Base-by-base conservation (phyloP, 2,113 vertebrate species). In the Rhodinocichla rosea region DNA sequence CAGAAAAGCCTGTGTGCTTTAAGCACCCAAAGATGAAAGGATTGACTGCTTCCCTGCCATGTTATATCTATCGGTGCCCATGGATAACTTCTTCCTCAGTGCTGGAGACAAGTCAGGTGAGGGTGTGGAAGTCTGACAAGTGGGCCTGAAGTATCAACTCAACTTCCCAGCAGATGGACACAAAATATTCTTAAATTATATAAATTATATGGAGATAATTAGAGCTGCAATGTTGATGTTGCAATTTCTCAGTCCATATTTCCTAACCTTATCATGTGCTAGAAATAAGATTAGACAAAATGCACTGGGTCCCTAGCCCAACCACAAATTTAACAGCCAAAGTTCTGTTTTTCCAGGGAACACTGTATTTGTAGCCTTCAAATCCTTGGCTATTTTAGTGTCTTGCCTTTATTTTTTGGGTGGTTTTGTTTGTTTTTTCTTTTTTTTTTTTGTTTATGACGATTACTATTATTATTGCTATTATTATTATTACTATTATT, bases 31-130 rank as follows among this genome's bases (percentile, higher is more conserved):
- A 35, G 20, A 57, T 47, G 3, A 40, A n/a, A 40, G 23, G 7
- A 32, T n/a, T 44, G 40, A 2, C n/a, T 33, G 28, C 32, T 67
- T 71, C 44, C 47, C 20, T 79, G 26, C 39, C 55, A 0, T 6
- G 6, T 39, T 10, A 7, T 8, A 7, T 35, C 56, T 30, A 0
- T 9, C 55, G 30, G 9, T 57, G 20, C 17, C 49, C 39, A 5
- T 9, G 35, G 30, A 5, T 35, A 37, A 15, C 33, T 35, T 68
- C 26, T 52, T 9, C 45, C 50, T 2, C 0, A 0, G 32, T 24
- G 20, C 1, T 45, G 35, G 57, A 85, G 52, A 37, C 11, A 35
- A 55, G 14, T 1, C 79, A 76, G 35, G 18, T 33, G 59, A 3
- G 2, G 10, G 3, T 35, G 13, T 40, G 30, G 8, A 39, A 39